A percentile compares a stretch with the other conserved stretches of the same genome.
Evolutionary conservation across 2,888 invertebrate species (phyloP).

Genomic region (Mimas tiliae): DNA sequence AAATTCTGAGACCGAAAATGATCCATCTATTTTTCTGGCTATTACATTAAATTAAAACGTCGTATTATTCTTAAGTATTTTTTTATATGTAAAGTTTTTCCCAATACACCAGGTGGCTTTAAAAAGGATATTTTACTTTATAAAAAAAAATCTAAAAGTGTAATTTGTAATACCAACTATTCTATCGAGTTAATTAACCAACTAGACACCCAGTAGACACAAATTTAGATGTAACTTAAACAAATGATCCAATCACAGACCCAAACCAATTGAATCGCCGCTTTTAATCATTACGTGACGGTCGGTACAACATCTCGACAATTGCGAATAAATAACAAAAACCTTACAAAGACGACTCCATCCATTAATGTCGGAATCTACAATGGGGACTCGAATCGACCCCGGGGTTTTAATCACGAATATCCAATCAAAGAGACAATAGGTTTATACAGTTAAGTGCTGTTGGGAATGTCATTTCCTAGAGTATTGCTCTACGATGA

Average conservation of each 20-base stretch:
- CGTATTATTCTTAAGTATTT: no score
- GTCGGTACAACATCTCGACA: slow-evolving; percentile 27
- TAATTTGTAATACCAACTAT: no score
- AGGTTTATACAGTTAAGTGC: slow-evolving; percentile 24
- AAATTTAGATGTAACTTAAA: neutral
- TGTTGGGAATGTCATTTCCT: slow-evolving; percentile 29
- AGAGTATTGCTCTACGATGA: slow-evolving; percentile 10
- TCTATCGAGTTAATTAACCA: no score
- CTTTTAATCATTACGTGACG: slow-evolving; percentile 28
- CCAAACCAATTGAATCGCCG: slow-evolving; percentile 17
- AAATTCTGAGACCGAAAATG: no score
- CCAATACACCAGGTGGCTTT: no score
- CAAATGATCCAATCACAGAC: slow-evolving; percentile 14
- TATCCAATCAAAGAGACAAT: slow-evolving; percentile 34
- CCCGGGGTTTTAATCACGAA: slow-evolving; percentile 33
- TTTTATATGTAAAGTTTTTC: no score
- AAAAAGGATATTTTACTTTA: no score
- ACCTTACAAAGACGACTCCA: slow-evolving; percentile 33
- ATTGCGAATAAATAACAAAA: slow-evolving; percentile 34
- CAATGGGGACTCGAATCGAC: slow-evolving; percentile 33
- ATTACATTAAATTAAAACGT: no score
- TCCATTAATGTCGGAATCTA: slow-evolving; percentile 32
- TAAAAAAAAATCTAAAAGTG: no score
- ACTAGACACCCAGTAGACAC: neutral
- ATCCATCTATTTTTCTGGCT: no score